Base-by-base conservation (phyloP, 2,888 invertebrate species). In the Andrena minutula region DNA sequence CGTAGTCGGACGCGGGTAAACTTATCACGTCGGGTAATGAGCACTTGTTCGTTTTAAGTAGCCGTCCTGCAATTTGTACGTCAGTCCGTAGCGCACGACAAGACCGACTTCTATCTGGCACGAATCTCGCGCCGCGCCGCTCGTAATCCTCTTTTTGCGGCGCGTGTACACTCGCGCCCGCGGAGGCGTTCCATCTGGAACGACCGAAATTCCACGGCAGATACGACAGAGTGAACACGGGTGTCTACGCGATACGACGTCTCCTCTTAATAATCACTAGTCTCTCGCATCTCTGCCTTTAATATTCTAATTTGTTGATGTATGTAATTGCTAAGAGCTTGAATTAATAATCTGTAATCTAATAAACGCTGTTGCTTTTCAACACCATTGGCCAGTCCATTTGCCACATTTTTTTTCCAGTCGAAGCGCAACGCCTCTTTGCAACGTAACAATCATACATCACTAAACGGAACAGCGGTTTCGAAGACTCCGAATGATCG, bases 31-130 rank as follows among this genome's bases (percentile, higher is more conserved):
- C 63, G 58, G 56, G 82, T 82, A 83, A 83, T 82, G 82, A 82
- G 82, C 73, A 61, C 76, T 83, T 83, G 76, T 83, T 76, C 82
- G 76, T 83, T 83, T 83, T 83, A 83, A 83, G 83, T 82, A 75
- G 83, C 83, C 77, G 84, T 84, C 75, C 65, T 26, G 75, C 84
- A 81, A 85, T 85, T 84, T 84, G 85, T 76, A 78, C 80, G 70
- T 81, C 77, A 74, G 80, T 75, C 69, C 49, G 35, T 26, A 47
- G 72, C 47, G 71, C 58, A 63, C 83, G 84, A 75, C 83, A 84
- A 83, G 53, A 64, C 73, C 72, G 72, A 78, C 73, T 79, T 85
- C 81, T 84, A 85, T 85, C 84, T 65, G 72, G 72, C 78, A 56
- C 77, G 81, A 73, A 85, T 85, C 84, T 84, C 80, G 58, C 78